Percentiles rank a stretch among this genome's conserved stretches.
These are phyloP conservation scores for Epinotia brunnichana DNA, from an alignment of 2,888 invertebrate species.

Conservation along the genomic window DNA sequence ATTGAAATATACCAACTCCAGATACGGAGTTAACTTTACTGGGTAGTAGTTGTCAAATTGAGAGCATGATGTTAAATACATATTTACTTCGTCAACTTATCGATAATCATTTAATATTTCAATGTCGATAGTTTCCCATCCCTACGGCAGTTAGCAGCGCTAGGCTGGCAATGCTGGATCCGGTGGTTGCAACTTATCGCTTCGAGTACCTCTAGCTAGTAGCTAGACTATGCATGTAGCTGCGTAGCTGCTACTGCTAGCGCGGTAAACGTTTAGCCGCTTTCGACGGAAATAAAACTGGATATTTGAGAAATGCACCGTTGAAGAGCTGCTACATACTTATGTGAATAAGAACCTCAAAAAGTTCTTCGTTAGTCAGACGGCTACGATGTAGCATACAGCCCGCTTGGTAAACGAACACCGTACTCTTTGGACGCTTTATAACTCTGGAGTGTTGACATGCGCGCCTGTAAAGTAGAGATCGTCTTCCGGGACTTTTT, in stretches of 20 bases:
- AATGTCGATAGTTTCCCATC: conserved; percentile 18
- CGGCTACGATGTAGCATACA: no score
- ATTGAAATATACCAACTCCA: no score
- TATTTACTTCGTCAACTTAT: no score
- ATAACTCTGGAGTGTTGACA: no score
- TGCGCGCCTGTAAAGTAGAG: no score
- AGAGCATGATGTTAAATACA: no score
- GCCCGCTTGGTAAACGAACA: no score
- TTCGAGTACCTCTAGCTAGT: conserved; percentile 13
- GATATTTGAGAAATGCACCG: conserved; percentile 2
- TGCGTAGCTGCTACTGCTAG: neutral
- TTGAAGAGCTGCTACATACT: neutral
- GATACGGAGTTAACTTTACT: no score
- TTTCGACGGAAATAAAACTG: conserved; percentile 25
- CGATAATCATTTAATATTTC: neutral
- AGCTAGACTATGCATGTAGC: no score
- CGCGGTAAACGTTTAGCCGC: conserved; percentile 19
- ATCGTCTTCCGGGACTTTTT: no score
- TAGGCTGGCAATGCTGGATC: conserved; percentile 25
- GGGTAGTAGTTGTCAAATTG: no score
- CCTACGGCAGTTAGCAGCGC: conserved; percentile 29
- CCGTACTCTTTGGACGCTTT: no score
- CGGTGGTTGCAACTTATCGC: conserved; percentile 42
- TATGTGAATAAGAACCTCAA: neutral
- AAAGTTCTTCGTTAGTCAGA: neutral